phyloP scores from a whole-genome alignment of 1,140 invertebrate genomes.

The Drosophila simulans region DNA sequence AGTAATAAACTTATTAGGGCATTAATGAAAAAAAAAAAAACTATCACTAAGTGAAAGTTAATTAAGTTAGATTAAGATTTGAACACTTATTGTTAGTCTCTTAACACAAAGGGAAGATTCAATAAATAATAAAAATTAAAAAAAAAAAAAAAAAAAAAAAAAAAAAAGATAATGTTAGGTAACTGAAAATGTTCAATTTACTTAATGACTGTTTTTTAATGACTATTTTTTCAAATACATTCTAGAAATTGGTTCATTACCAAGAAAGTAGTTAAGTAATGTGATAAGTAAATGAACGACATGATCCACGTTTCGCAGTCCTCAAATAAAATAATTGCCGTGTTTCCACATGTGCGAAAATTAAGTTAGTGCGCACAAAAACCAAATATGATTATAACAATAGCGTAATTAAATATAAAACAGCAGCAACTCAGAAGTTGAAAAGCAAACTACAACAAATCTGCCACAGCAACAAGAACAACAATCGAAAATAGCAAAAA shows the following conservation, averaged over 20 bases:
- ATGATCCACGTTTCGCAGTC: conserved; percentile 38
- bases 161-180: neutral
- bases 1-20: no score
- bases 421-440: conserved; percentile 41
- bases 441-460: conserved; percentile 15
- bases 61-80: no score
- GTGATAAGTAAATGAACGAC: neutral
- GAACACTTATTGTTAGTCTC: no score
- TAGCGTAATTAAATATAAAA: conserved; percentile 68
- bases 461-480: conserved; percentile 25
- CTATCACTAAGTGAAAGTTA: no score
- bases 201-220: neutral
- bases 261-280: no score
- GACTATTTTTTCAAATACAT: no score
- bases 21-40: no score
- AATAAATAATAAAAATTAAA: no score
- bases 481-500: conserved; percentile 26
- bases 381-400: conserved; percentile 65
- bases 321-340: conserved; percentile 50
- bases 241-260: neutral
- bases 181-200: neutral
- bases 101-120: no score
- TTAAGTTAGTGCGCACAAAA: conserved; percentile 23
- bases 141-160: no score
- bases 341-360: conserved; percentile 63